Base-by-base conservation (phyloP, 2,797 vertebrate species). In the Myotis myotis region DNA sequence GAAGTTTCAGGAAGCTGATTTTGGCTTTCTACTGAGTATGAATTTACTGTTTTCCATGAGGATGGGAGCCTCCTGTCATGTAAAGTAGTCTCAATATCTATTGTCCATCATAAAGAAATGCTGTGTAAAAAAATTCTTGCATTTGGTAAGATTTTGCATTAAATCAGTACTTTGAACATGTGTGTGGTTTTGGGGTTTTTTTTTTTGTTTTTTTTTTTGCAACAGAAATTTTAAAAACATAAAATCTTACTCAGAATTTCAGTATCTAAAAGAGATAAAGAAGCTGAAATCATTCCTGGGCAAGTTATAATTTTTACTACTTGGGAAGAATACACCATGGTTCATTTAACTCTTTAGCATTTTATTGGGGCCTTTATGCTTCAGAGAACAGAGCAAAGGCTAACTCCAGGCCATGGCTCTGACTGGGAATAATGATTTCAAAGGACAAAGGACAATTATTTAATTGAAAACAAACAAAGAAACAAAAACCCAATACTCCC, bases 91-190 rank as follows among this genome's bases (percentile, higher is more conserved):
- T 64, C 53, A 44, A 2, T 51, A 62, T 1, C 28, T 44, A 57
- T 0, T 33, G 71, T 51, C 41, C 38, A 41, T 84, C 49, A 74
- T 30, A 72, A 90, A 91, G 12, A n/a, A n/a, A 82, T 64, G 6
- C 2, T 75, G 28, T 41, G 25, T 44, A 72, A 92, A 93, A 95
- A 30, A 72, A 53, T 33, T 28, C 5, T 72, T 84, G 38, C 10
- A 93, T 87, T 94, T 93, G 60, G n/a, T 78, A 74, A 94, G 33
- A 89, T 78, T 93, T 81, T 81, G 55, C 57, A 71, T 93, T 82
- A 72, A 13, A 55, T 84, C 20, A 19, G 60, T 60, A 74, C n/a
- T 79, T 92, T 20, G 13, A 62, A 88, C 55, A 44, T 38, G 38
- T 38, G 5, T 38, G 5, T 38, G 4, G 38, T 38, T 38, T 38